Evolutionary conservation across 1,140 invertebrate genomes (phyloP).

Genomic region (Phthorimaea operculella): DNA sequence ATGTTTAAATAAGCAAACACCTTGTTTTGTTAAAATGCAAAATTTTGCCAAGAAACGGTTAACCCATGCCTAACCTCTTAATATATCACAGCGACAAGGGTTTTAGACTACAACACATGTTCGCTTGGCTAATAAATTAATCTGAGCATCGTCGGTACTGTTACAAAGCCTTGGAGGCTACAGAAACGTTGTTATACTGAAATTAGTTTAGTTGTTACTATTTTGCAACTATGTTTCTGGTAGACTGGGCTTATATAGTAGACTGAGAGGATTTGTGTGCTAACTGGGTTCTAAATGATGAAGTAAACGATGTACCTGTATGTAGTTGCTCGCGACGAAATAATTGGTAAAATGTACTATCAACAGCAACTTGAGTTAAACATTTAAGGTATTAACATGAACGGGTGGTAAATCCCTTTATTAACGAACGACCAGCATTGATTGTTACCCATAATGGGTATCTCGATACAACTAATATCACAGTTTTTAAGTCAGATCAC

Average conservation of each 20-base stretch:
- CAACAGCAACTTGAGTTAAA: no score
- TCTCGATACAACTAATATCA: no score
- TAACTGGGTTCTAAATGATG: neutral
- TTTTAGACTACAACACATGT: neutral
- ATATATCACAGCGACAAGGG: neutral
- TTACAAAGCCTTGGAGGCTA: neutral
- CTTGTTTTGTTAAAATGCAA: no score
- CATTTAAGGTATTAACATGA: no score
- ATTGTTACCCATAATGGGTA: no score
- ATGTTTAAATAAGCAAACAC: no score
- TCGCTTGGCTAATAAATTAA: neutral
- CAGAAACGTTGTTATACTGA: neutral
- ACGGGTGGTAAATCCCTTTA: no score
- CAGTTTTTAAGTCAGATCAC: no score
- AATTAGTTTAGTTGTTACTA: neutral
- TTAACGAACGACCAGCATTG: no score
- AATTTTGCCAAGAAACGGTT: no score
- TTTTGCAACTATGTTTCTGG: neutral
- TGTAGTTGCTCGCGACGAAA: neutral
- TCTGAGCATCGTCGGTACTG: neutral
- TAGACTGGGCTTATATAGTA: neutral
- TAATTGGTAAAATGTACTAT: no score
- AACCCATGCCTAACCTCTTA: no score
- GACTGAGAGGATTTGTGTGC: neutral
- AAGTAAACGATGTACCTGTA: neutral